Base-by-base conservation (phyloP, 2,888 invertebrate species). In the Orthosia gothica region DNA sequence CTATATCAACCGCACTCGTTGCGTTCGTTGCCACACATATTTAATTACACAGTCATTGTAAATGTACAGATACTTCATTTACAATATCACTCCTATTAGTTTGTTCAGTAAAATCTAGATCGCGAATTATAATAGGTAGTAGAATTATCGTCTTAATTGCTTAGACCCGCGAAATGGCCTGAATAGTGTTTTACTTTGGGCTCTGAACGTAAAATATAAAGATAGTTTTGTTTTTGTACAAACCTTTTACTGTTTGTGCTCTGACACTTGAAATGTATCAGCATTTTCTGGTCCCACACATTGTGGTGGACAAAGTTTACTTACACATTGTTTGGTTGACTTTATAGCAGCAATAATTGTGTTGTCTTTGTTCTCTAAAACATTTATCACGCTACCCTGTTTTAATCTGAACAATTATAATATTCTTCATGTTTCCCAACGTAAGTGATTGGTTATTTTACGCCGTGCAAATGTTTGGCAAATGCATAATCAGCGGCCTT, bases 301-400 rank as follows among this genome's bases (percentile, higher is more conserved):
- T 66, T 71, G 76, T 55, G 26, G 76, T 55, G 26, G 55, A 59
- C 55, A 70, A 72, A 83, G 70, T 82, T 83, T 79, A 79, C 71
- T 79, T 50, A 79, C 80, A 76, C 76, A 76, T 71, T 76, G 76
- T 83, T 83, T 45, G 45, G 66, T 72, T 71, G 59, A 76, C 62
- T 76, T 79, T 82, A 83, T 83, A 54, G 69, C 76, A 68, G 62
- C 83, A 83, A 79, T 76, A 79, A 83, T 76, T 83, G 80, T 79
- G 66, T 75, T 75, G 57, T 75, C 75, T 76, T 82, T 82, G 83
- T 83, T 72, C 59, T 47, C 47, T 64, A 57, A 71, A 79, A 79
- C 66, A 79, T 82, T 79, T 72, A 82, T 66, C 65, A 70, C 40
- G 23, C 54, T 47, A 62, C 61, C 70, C 64, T 58, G 64, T 62